phyloP scores from a whole-genome alignment of 2,888 invertebrate genomes.

The Meandrusa payeni region DNA sequence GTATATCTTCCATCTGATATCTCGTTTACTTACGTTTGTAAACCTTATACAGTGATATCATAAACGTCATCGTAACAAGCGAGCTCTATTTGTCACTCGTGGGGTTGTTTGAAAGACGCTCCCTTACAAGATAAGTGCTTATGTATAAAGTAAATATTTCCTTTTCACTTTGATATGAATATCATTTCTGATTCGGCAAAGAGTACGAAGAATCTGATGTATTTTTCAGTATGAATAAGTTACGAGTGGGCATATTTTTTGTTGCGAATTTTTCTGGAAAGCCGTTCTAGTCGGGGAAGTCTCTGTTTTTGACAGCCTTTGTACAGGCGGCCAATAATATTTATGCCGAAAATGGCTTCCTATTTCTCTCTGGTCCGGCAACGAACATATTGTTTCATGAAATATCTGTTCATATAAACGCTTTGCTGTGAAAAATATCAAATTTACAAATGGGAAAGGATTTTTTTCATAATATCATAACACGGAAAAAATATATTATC shows the following conservation, averaged over 20 bases:
- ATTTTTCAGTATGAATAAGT: not conserved
- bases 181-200: not conserved
- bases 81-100: constrained; percentile 5
- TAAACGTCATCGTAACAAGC: constrained; percentile 6
- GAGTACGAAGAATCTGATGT: not conserved
- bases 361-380: constrained; percentile 9
- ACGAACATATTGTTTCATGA: constrained; percentile 7
- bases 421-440: too few relatives aligned
- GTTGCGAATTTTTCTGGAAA: constrained; percentile 1
- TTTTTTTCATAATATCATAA: too few relatives aligned
- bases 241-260: constrained; percentile 5
- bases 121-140: constrained; percentile 11
- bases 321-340: constrained; percentile 10
- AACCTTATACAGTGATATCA: constrained; percentile 5
- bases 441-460: too few relatives aligned
- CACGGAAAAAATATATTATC: too few relatives aligned
- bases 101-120: not conserved
- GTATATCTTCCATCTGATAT: not conserved
- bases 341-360: constrained; percentile 14
- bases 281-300: constrained; percentile 4
- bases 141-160: not conserved
- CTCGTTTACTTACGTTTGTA: not conserved
- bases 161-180: not conserved
- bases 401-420: too few relatives aligned
- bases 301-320: constrained; percentile 20